phyloP scores from a whole-genome alignment of 2,888 invertebrate genomes.

The Spicauda simplicius region DNA sequence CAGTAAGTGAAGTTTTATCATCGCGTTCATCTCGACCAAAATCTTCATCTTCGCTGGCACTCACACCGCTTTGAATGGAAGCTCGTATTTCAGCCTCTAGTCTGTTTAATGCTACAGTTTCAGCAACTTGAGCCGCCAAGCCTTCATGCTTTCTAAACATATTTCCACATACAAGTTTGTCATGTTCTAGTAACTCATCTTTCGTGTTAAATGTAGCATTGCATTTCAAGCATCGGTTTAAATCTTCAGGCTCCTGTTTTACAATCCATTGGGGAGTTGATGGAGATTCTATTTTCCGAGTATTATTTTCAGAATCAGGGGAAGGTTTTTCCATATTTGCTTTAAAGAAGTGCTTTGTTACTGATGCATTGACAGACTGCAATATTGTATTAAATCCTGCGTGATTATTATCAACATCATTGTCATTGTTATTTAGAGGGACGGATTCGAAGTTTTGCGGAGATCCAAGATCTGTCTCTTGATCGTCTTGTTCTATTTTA shows the following conservation, averaged over 20 bases:
- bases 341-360: conserved; percentile 89
- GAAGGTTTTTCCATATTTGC: conserved; percentile 88
- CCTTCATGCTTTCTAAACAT: conserved; percentile 88
- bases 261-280: conserved; percentile 59
- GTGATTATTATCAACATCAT: conserved; percentile 76
- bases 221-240: conserved; percentile 84
- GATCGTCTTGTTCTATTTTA: conserved; percentile 75
- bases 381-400: conserved; percentile 89
- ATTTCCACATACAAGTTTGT: conserved; percentile 86
- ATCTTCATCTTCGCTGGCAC: conserved; percentile 87
- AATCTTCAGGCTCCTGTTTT: conserved; percentile 72
- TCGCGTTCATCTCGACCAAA: conserved; percentile 78
- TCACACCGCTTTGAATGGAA: conserved; percentile 78
- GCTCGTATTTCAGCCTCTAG: conserved; percentile 79
- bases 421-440: conserved; percentile 61
- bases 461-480: conserved; percentile 56
- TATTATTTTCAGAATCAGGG: conserved; percentile 79
- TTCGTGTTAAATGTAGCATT: conserved; percentile 84
- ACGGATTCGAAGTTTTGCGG: conserved; percentile 64
- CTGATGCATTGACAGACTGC: conserved; percentile 90
- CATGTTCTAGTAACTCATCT: conserved; percentile 88
- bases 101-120: conserved; percentile 85
- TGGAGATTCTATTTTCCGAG: conserved; percentile 67
- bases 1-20: conserved; percentile 83
- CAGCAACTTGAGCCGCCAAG: conserved; percentile 91